Base-by-base conservation (phyloP, 2,113 vertebrate species). In the Cyphomyrus plagiostoma region DNA sequence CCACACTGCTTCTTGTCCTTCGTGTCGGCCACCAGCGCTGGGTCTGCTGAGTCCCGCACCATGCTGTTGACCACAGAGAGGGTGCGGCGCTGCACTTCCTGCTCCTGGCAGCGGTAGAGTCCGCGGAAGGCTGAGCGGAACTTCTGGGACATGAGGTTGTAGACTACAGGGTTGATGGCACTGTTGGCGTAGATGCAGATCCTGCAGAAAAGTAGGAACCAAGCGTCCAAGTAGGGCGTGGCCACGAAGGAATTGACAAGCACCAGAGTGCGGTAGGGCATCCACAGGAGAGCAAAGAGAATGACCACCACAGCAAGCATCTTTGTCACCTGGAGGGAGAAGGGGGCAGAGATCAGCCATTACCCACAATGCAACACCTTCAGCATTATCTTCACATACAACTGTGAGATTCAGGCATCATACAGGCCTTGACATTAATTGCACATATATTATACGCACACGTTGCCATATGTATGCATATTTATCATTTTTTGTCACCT, bases 111-210 rank as follows among this genome's bases (percentile, higher is more conserved):
- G 1, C 92, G 92, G 93, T 96, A 97, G 46, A 97, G 94, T 3
- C 74, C 91, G 0, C 93, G 92, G 86, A 96, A 97, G 2, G 96
- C 97, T 0, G 90, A 94, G 87, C 94, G 94, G 89, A 97, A 97
- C 93, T 96, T 96, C 94, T 94, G 96, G 6, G 96, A 97, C 96
- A 95, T 96, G 86, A 95, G 95, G 88, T 96, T 97, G 93, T 97
- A 97, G 86, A 97, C 92, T 6, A 97, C 91, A 0, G 97, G 97
- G 93, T 96, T 96, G 92, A 97, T 95, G 30, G 96, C 95, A 0
- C 96, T 97, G 95, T 96, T 96, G 92, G 96, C 93, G 5, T 96
- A 97, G 89, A 97, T 91, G 90, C 96, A 96, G 0, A 91, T 95
- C 23, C 94, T 91, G 89, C 96, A 96, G 89, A 97, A 97, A 21